Conservation (phyloP, 1,140 invertebrate genomes). For the Drosophila takahashii region DNA sequence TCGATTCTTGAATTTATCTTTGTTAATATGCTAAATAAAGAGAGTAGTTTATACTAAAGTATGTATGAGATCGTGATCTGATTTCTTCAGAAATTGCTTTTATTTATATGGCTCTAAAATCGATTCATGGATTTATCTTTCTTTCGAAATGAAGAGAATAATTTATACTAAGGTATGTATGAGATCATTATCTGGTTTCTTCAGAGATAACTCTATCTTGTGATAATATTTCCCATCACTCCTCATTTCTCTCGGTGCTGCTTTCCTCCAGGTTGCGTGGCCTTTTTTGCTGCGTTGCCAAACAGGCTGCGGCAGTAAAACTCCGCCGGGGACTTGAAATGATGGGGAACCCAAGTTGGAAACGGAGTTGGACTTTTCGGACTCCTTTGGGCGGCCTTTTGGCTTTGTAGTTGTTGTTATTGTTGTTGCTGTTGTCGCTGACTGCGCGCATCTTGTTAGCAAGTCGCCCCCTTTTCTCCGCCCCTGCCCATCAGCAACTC, state of each 20-base stretch:
- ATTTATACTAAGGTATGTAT: too few relatives aligned
- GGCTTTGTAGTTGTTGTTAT: slow-evolving; percentile 58
- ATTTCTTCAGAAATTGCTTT: too few relatives aligned
- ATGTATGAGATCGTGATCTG: too few relatives aligned
- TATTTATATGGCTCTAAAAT: too few relatives aligned
- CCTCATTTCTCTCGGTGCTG: slow-evolving; percentile 2
- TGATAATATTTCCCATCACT: not conserved
- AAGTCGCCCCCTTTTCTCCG: slow-evolving; percentile 38
- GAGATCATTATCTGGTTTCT: too few relatives aligned
- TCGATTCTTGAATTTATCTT: too few relatives aligned
- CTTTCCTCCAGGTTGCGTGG: slow-evolving; percentile 54
- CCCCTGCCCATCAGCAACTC: slow-evolving; percentile 1
- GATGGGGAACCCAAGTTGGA: slow-evolving; percentile 7
- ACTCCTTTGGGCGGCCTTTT: slow-evolving; percentile 58
- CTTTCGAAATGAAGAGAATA: too few relatives aligned
- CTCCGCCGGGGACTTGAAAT: slow-evolving; percentile 8
- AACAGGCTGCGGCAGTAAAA: slow-evolving; percentile 35
- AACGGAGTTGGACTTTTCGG: slow-evolving; percentile 13
- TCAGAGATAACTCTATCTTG: too few relatives aligned
- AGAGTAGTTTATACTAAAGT: too few relatives aligned
- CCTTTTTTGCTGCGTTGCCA: slow-evolving; percentile 35
- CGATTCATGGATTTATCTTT: too few relatives aligned
- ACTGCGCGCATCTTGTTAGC: slow-evolving; percentile 76
- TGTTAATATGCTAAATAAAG: too few relatives aligned
- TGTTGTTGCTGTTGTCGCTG: slow-evolving; percentile 49